Conservation (phyloP, 2,797 vertebrate genomes). For the Lithobates pipiens region DNA sequence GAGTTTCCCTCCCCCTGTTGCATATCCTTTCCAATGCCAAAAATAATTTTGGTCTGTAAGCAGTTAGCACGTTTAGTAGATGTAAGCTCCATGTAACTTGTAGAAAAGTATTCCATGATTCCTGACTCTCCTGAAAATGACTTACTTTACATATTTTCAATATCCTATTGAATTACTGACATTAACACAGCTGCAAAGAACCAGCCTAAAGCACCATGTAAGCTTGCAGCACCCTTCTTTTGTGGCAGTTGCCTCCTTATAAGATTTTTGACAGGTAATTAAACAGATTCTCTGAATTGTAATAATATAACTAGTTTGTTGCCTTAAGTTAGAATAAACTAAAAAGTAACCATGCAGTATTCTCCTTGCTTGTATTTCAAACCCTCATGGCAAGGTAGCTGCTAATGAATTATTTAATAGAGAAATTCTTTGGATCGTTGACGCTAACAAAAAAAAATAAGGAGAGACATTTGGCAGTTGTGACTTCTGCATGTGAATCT, state of each 20-base stretch:
- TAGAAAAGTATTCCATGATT: neutral
- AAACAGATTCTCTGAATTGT: conserved; percentile 47
- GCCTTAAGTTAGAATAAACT: conserved; percentile 58
- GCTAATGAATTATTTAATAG: conserved; percentile 57
- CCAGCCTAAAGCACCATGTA: conserved; percentile 11
- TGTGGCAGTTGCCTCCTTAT: conserved; percentile 13
- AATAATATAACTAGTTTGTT: conserved; percentile 45
- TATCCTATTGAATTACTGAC: conserved; percentile 19
- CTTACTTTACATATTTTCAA: neutral
- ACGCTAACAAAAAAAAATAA: conserved; percentile 35
- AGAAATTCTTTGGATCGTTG: conserved; percentile 41
- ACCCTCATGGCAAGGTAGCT: conserved; percentile 53
- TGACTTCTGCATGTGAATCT: conserved; percentile 52
- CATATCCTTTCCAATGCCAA: too few species aligned
- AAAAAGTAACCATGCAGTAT: conserved; percentile 38
- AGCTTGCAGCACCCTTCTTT: neutral
- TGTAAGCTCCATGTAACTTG: neutral
- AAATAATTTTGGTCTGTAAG: too few species aligned
- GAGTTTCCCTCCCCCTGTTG: too few species aligned
- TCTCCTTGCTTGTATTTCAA: conserved; percentile 49
- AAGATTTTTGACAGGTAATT: conserved; percentile 57
- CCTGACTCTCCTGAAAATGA: neutral
- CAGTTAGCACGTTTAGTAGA: too few species aligned
- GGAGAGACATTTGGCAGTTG: conserved; percentile 51
- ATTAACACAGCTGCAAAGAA: neutral